phyloP scores from a whole-genome alignment of 1,140 invertebrate genomes.

The Cyclina sinensis region DNA sequence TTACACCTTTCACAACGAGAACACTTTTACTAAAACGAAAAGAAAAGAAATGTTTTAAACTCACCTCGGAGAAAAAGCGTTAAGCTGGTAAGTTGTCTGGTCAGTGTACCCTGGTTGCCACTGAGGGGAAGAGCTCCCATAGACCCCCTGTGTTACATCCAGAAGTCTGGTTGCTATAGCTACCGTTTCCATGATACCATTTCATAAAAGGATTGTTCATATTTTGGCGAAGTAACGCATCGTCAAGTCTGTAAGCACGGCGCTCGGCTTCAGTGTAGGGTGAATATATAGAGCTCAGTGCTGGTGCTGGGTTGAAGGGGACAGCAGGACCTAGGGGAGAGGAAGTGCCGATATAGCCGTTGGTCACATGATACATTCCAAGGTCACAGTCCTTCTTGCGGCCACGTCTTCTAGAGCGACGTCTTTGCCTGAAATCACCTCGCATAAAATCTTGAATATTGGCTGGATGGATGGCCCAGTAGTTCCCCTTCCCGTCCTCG shows the following conservation, averaged over 20 bases:
- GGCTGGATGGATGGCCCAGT: slow-evolving; percentile 99
- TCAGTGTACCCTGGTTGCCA: slow-evolving; percentile 80
- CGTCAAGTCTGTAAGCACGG: slow-evolving; percentile 83
- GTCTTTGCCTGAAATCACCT: slow-evolving; percentile 92
- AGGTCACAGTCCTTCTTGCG: slow-evolving; percentile 83
- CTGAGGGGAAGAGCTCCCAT: slow-evolving; percentile 73
- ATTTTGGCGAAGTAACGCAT: slow-evolving; percentile 82
- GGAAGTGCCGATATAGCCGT: slow-evolving; percentile 74
- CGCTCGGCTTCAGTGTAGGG: slow-evolving; percentile 84
- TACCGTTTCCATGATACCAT: slow-evolving; percentile 81
- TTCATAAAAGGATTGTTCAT: slow-evolving; percentile 85
- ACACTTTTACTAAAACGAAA: too few relatives aligned
- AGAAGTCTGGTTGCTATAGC: slow-evolving; percentile 71
- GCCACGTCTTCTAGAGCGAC: slow-evolving; percentile 79
- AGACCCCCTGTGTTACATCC: slow-evolving; percentile 75
- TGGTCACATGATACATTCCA: slow-evolving; percentile 81
- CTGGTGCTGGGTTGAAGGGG: slow-evolving; percentile 73
- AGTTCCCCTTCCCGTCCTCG: slow-evolving; percentile 88
- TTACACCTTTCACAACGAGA: too few relatives aligned
- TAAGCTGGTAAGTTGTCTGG: slow-evolving; percentile 72
- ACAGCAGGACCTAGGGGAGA: slow-evolving; percentile 73
- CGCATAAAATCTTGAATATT: slow-evolving; percentile 98
- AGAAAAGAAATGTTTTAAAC: too few relatives aligned
- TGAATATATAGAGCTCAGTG: slow-evolving; percentile 82
- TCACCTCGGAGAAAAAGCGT: slow-evolving; percentile 61